phyloP scores from a whole-genome alignment of 2,113 vertebrate species.

The Apodemus sylvaticus region DNA sequence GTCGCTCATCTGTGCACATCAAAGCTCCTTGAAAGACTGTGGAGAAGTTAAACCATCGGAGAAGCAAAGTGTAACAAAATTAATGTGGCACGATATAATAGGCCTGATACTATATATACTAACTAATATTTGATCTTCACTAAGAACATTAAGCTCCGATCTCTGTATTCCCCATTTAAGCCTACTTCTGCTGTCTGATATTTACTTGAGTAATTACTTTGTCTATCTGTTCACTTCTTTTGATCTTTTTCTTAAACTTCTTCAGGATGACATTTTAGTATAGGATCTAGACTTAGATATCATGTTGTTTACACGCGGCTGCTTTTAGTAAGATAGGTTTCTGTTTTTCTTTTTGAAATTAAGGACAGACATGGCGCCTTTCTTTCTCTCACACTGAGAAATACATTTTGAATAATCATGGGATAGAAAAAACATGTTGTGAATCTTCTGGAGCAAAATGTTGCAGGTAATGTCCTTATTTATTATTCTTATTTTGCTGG shows the following conservation, averaged over 20 bases:
- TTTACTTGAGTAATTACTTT: conserved; percentile 30
- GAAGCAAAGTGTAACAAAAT: conserved; percentile 26
- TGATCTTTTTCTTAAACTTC: neutral
- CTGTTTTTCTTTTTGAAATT: conserved; percentile 64
- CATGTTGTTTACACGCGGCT: neutral
- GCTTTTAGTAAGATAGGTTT: neutral
- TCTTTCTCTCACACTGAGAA: conserved; percentile 90
- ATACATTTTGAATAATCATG: conserved; percentile 86
- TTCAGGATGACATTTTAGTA: conserved; percentile 13
- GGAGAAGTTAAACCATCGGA: neutral
- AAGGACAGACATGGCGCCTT: conserved; percentile 85
- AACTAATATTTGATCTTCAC: neutral
- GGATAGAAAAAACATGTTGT: conserved; percentile 87
- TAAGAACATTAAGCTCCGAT: neutral
- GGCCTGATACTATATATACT: neutral
- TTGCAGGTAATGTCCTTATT: conserved; percentile 84
- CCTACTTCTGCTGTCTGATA: neutral
- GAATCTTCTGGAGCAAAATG: conserved; percentile 76
- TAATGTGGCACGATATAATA: neutral
- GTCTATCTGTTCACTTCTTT: conserved; percentile 3
- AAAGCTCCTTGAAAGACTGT: neutral
- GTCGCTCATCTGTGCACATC: neutral
- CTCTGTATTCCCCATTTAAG: neutral
- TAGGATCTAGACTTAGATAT: neutral
- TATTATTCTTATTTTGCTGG: neutral